Evolutionary conservation across 2,888 invertebrate species (phyloP).

Genomic region (Chloroclysta siterata): DNA sequence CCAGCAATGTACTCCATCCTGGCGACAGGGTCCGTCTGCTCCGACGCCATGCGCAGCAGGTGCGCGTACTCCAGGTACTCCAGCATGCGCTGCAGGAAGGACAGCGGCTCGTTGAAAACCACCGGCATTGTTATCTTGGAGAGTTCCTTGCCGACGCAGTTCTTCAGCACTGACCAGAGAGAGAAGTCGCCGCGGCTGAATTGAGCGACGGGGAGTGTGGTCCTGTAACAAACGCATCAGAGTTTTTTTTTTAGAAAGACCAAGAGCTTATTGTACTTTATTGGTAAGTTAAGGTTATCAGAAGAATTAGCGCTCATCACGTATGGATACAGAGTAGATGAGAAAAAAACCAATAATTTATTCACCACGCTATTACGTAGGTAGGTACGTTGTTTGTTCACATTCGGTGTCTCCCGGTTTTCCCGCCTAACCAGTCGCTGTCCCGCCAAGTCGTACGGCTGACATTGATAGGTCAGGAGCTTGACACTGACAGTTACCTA

Average conservation of each 20-base stretch:
- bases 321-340: no score
- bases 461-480: no score
- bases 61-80: constrained; percentile 97
- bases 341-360: no score
- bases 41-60: constrained; percentile 89
- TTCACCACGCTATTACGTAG: no score
- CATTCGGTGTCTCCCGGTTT: no score
- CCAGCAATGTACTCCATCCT: constrained; percentile 92
- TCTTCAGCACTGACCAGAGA: constrained; percentile 95
- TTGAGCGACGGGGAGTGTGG: constrained; percentile 89
- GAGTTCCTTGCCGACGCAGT: constrained; percentile 96
- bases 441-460: no score
- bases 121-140: constrained; percentile 99
- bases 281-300: no score
- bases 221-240: constrained; percentile 70
- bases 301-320: no score
- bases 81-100: constrained; percentile 96
- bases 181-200: constrained; percentile 92
- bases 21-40: constrained; percentile 91
- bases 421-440: no score
- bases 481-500: no score
- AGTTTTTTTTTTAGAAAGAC: not conserved
- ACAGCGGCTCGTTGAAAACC: constrained; percentile 97
- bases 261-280: no score
- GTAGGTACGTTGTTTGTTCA: no score